These are phyloP conservation scores for Polyodon spathula DNA, from an alignment of 2,113 vertebrate species.

Conservation along the genomic window DNA sequence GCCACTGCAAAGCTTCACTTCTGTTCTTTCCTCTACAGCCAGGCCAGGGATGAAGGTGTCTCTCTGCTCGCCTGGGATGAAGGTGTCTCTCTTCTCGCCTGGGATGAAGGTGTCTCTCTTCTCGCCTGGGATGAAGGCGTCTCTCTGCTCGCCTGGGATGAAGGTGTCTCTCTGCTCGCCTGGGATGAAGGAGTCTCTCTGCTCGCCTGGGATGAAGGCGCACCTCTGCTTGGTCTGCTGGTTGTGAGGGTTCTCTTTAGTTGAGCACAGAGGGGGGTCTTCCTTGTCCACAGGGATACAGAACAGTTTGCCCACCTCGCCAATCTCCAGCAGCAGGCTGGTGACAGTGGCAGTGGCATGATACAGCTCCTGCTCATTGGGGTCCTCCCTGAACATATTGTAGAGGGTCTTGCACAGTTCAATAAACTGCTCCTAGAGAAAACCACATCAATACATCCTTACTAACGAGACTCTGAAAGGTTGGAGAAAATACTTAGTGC, in stretches of 20 bases:
- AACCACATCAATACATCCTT: no score
- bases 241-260: constrained; percentile 14
- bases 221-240: constrained; percentile 7
- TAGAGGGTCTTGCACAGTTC: constrained; percentile 95
- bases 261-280: constrained; percentile 18
- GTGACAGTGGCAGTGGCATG: constrained; percentile 90
- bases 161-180: no score
- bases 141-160: no score
- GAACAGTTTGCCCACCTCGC: constrained; percentile 91
- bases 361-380: constrained; percentile 86
- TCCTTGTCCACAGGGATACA: constrained; percentile 28
- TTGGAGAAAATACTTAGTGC: no score
- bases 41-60: constrained; percentile 36
- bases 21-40: constrained; percentile 27
- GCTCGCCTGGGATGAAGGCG: constrained; percentile 5
- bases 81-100: no score
- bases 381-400: constrained; percentile 93
- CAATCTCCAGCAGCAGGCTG: constrained; percentile 91
- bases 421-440: constrained; percentile 83
- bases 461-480: no score
- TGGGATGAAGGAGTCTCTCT: no score
- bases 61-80: constrained; percentile 16
- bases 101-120: no score
- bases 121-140: no score
- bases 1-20: constrained; percentile 13